Conservation (phyloP, 2,888 invertebrate genomes). For the Pelosia muscerda region DNA sequence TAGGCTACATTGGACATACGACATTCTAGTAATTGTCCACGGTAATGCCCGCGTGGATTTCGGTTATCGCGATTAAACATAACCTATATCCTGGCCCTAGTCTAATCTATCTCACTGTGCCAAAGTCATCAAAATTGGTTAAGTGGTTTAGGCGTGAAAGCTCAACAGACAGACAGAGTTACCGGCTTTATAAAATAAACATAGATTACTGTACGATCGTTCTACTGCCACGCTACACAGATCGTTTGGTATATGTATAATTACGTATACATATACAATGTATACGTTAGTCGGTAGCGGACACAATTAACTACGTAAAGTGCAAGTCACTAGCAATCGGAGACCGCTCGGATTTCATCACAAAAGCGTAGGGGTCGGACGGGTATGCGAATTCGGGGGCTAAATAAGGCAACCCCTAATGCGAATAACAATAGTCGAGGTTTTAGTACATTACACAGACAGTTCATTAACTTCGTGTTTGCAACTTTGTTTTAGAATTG, state of each 20-base stretch:
- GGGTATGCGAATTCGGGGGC: conserved; percentile 63
- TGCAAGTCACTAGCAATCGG: conserved; percentile 83
- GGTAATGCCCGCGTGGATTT: too few relatives aligned
- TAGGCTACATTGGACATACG: background rate
- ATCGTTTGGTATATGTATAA: conserved; percentile 1
- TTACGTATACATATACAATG: background rate
- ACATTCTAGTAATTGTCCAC: too few relatives aligned
- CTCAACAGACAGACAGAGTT: too few relatives aligned
- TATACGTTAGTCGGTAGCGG: conserved; percentile 46
- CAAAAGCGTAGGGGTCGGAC: conserved; percentile 70
- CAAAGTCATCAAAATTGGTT: too few relatives aligned
- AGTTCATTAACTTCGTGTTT: conserved; percentile 61
- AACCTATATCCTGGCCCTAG: too few relatives aligned
- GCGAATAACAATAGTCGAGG: conserved; percentile 69
- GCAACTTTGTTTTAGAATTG: conserved; percentile 32
- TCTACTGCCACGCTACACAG: background rate
- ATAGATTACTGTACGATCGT: too few relatives aligned
- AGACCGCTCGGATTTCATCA: conserved; percentile 77
- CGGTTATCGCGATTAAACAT: too few relatives aligned
- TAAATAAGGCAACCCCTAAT: conserved; percentile 56
- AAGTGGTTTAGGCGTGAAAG: too few relatives aligned
- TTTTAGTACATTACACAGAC: conserved; percentile 58
- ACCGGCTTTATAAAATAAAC: too few relatives aligned
- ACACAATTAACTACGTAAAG: conserved; percentile 80
- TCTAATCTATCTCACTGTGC: too few relatives aligned